Evolutionary conservation across 2,113 vertebrate genomes (phyloP).

Genomic region (Pelobates fuscus): DNA sequence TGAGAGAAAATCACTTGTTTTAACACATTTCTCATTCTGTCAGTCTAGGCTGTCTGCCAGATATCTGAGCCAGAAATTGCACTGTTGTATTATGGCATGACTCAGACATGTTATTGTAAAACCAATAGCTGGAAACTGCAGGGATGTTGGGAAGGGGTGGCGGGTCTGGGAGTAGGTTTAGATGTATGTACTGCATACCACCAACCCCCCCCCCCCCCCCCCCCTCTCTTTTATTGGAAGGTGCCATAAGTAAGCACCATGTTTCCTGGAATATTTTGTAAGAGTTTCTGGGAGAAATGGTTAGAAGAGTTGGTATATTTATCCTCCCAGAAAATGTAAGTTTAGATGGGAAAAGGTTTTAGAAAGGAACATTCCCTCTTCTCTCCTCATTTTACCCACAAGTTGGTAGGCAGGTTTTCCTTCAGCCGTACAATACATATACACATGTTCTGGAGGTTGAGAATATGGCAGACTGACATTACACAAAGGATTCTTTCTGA

Average conservation of each 20-base stretch:
- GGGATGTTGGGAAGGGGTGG: constrained; percentile 5
- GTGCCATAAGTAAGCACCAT: background rate
- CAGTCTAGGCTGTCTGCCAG: constrained; percentile 24
- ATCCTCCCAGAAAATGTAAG: background rate
- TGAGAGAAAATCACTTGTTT: constrained; percentile 17
- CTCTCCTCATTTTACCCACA: background rate
- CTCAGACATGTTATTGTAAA: constrained; percentile 46
- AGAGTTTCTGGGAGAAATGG: background rate
- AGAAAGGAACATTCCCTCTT: background rate
- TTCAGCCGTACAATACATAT: too few relatives aligned
- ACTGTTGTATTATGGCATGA: constrained; percentile 36
- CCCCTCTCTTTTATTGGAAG: background rate
- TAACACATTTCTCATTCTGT: constrained; percentile 18
- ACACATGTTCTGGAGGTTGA: too few relatives aligned
- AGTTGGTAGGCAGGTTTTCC: too few relatives aligned
- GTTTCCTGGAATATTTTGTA: background rate
- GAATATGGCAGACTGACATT: too few relatives aligned
- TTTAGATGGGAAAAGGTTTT: background rate
- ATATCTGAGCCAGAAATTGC: constrained; percentile 23
- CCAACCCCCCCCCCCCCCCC: background rate
- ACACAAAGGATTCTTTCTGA: too few relatives aligned
- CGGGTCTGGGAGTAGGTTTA: background rate
- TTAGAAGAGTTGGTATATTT: background rate
- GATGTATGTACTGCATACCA: background rate
- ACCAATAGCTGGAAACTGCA: constrained; percentile 29